Percentiles rank a stretch among this genome's conserved stretches.
These are phyloP conservation scores for Cossypha caffra DNA, from an alignment of 2,797 vertebrate genomes.

Conservation along the genomic window DNA sequence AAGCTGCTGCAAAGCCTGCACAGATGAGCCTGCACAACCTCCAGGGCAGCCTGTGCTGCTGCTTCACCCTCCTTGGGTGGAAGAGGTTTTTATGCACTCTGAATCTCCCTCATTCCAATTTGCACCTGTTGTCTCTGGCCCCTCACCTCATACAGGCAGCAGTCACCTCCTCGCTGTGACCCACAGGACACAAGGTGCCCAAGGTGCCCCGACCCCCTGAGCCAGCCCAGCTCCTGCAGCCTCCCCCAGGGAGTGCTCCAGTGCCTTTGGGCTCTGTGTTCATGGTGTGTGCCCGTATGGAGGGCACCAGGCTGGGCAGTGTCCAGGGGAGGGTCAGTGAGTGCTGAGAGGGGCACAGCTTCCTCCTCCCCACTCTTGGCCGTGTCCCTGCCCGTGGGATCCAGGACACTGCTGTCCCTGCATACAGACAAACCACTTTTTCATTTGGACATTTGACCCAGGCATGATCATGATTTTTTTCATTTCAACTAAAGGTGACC, in stretches of 20 bases:
- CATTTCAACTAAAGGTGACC: not conserved
- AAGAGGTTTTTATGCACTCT: not conserved
- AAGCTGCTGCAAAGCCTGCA: not conserved
- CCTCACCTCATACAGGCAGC: not conserved
- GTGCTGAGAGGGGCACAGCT: accelerated
- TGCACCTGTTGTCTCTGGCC: not conserved
- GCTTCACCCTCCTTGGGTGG: not conserved
- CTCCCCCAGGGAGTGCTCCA: not conserved
- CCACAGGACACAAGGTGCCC: not conserved
- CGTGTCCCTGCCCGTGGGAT: accelerated
- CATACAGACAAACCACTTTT: not conserved
- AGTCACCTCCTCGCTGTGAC: not conserved
- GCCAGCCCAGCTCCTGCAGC: not conserved
- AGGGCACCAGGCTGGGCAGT: not conserved
- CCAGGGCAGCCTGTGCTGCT: not conserved
- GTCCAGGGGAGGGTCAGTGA: accelerated
- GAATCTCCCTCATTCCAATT: not conserved
- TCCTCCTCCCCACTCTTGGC: not conserved
- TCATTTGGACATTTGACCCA: not conserved
- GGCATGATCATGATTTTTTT: not conserved
- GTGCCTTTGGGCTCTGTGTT: accelerated
- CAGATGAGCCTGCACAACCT: accelerated
- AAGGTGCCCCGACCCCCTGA: not conserved
- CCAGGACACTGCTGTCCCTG: not conserved
- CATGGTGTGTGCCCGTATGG: not conserved